A percentile compares a stretch with the other conserved stretches of the same genome.
These are phyloP conservation scores for Heliconius ismenius DNA, from an alignment of 2,888 invertebrate genomes.

Conservation along the genomic window DNA sequence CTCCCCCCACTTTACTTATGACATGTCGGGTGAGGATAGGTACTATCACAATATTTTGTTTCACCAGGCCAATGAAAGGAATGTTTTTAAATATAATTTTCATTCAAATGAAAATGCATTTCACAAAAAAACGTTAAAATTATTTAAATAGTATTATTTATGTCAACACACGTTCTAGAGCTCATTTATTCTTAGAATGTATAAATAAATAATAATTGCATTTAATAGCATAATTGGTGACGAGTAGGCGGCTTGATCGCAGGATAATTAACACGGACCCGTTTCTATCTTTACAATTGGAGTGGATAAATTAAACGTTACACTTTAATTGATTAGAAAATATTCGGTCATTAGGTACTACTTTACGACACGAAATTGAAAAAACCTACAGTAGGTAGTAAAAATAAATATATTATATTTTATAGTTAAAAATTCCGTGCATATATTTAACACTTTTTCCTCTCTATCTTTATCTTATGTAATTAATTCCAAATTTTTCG, in stretches of 20 bases:
- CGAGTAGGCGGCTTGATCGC: constrained; percentile 37
- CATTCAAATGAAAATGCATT: not conserved
- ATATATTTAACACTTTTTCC: too few relatives aligned
- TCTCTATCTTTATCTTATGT: too few relatives aligned
- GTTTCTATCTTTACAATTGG: constrained; percentile 35
- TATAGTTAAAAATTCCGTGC: not conserved
- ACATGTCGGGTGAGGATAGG: not conserved
- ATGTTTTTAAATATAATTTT: not conserved
- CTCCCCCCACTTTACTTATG: not conserved
- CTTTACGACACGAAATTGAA: not conserved
- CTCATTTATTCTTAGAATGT: not conserved
- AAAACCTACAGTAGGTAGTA: too few relatives aligned
- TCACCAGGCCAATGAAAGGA: not conserved
- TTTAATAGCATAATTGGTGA: constrained; percentile 38
- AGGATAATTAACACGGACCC: constrained; percentile 32
- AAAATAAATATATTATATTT: too few relatives aligned
- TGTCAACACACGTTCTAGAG: not conserved
- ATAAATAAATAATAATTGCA: constrained; percentile 19
- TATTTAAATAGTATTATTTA: not conserved
- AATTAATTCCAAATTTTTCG: too few relatives aligned
- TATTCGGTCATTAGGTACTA: constrained; percentile 8
- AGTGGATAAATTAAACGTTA: constrained; percentile 33
- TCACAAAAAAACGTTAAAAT: not conserved
- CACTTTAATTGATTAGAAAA: constrained; percentile 32
- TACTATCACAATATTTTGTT: not conserved